Base-by-base conservation (phyloP, 2,113 vertebrate genomes). In the Nothobranchius kuhntae region DNA sequence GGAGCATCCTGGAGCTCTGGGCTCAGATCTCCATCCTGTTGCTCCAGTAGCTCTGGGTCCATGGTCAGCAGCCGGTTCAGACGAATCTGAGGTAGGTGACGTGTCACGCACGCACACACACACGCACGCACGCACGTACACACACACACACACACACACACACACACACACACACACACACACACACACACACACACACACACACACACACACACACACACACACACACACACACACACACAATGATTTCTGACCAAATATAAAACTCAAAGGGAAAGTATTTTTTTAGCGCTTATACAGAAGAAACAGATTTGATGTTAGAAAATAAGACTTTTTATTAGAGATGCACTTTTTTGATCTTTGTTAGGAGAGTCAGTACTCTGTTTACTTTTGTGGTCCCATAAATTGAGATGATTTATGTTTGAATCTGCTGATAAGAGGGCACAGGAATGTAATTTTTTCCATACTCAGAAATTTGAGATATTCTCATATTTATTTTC, bases 51-150 rank as follows among this genome's bases (percentile, higher is more conserved):
- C 90, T 99, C 97, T 17, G 96, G 95, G 87, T 99, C 96, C 83
- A 98, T 98, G 53, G 97, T 96, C 73, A 98, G 91, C 79, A 98
- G 91, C 76, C 95, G 95, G 80, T 98, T 99, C 82, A 98, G 92
- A 84, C 96, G 95, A 89, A 99, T 98, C 95, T 99, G 95, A 77
- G 94, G 94, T 84, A 95, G 81, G 81, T 84, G 35, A 89, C 72
- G 77, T 86, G 68, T 42, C 73, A 38, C 48, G 78, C 47, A 58
- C n/a, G 54, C 21, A 21, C 21, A 21, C 21, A 21, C 21, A 21
- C 21, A 21, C 21, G 21, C 21, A 21, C 21, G 21, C 21, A 21
- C 21, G 21, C 21, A 21, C 21, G 21, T 1, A 21, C 21, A 1
- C 21, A 21, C 21, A 1, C 21, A 21, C 21, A 1, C 21, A 21